A percentile compares a stretch with the other conserved stretches of the same genome.
Evolutionary conservation across 2,113 vertebrate genomes (phyloP).

Genomic region (Sceloporus undulatus): DNA sequence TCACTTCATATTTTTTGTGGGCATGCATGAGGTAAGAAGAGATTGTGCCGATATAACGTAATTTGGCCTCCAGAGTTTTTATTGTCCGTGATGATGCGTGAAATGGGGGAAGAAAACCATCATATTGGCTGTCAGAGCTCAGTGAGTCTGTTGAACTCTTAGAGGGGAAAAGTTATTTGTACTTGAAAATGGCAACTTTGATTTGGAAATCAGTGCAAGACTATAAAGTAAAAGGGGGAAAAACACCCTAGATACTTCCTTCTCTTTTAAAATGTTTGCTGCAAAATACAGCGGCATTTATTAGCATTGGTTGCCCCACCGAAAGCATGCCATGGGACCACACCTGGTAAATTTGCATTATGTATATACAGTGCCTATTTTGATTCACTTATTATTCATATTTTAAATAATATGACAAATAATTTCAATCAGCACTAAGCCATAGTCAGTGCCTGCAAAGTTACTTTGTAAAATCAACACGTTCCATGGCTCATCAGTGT

Average conservation of each 20-base stretch:
- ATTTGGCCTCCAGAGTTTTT: slow-evolving; percentile 34
- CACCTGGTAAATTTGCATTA: too few relatives aligned
- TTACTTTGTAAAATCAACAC: too few relatives aligned
- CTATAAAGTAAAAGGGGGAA: not conserved
- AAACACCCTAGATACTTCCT: not conserved
- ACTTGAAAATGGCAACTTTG: slow-evolving; percentile 34
- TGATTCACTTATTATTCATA: not conserved
- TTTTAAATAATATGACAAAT: not conserved
- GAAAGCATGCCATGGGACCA: not conserved
- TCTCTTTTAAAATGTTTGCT: slow-evolving; percentile 17
- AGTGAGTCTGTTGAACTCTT: not conserved
- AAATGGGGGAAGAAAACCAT: not conserved
- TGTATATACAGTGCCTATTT: not conserved
- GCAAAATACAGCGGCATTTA: not conserved
- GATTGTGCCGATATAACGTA: slow-evolving; percentile 11
- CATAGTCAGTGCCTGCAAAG: not conserved
- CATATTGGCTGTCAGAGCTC: slow-evolving; percentile 26
- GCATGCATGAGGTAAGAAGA: not conserved
- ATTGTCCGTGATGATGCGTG: not conserved
- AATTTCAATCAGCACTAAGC: not conserved
- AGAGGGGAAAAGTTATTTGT: slow-evolving; percentile 22
- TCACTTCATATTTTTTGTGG: not conserved
- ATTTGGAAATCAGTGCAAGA: slow-evolving; percentile 21
- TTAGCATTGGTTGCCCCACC: not conserved
- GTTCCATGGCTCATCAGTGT: too few relatives aligned